Conservation (phyloP, 2,797 vertebrate genomes). For the Phrynocephalus vlangalii region DNA sequence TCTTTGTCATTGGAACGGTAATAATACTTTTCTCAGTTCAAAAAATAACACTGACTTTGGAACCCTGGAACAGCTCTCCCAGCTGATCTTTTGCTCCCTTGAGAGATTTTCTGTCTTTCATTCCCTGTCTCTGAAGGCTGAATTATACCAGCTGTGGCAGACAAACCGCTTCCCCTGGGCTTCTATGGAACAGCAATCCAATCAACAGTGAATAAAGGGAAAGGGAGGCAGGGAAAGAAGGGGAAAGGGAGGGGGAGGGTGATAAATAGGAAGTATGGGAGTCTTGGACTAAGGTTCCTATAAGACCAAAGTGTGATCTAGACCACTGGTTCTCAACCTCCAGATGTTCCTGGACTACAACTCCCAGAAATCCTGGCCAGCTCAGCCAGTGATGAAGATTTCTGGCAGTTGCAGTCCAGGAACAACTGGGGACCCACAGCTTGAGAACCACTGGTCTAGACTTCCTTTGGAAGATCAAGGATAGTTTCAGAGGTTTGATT, state of each 20-base stretch:
- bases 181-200: neutral
- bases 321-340: no score
- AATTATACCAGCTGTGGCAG: neutral
- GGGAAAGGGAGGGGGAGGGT: neutral
- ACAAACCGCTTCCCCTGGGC: neutral
- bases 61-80: neutral
- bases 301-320: neutral
- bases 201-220: neutral
- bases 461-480: neutral
- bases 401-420: no score
- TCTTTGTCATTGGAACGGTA: neutral
- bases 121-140: conserved; percentile 1
- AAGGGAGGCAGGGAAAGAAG: neutral
- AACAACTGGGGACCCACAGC: no score
- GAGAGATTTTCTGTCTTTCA: conserved; percentile 3
- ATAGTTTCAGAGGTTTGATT: neutral
- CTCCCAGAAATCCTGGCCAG: no score
- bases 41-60: conserved; percentile 2
- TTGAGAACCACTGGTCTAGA: no score
- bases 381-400: no score
- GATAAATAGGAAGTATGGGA: no score
- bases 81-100: neutral
- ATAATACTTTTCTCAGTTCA: conserved; percentile 7
- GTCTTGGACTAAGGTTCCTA: neutral
- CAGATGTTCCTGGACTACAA: no score